Percentiles rank a stretch among this genome's conserved stretches.
Evolutionary conservation across 1,140 invertebrate species (phyloP).

Genomic region (Argopecten irradians): DNA sequence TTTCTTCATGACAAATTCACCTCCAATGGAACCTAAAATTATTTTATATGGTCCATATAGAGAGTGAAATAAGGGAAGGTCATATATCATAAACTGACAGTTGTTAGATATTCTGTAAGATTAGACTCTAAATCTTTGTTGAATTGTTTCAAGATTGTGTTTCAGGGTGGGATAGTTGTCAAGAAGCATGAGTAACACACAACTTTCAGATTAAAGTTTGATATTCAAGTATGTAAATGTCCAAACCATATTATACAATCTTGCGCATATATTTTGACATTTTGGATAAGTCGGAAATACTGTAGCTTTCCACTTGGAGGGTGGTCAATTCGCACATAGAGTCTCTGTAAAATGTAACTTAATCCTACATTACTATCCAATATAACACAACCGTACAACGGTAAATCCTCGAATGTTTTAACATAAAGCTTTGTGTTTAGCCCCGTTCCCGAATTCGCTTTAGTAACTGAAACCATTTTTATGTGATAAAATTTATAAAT

Average conservation of each 20-base stretch:
- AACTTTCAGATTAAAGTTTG: neutral
- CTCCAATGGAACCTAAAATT: neutral
- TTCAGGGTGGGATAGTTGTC: slow-evolving; percentile 20
- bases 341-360: neutral
- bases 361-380: neutral
- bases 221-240: neutral
- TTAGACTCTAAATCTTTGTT: neutral
- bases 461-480: no score
- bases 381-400: neutral
- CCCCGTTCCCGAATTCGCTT: no score
- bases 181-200: neutral
- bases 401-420: no score
- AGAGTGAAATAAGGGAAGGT: neutral
- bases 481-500: no score
- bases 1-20: slow-evolving; percentile 6
- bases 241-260: neutral
- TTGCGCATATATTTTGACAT: neutral
- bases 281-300: neutral
- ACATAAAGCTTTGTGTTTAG: no score
- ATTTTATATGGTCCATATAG: neutral
- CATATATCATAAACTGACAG: neutral
- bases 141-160: neutral
- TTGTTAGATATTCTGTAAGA: neutral
- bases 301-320: neutral
- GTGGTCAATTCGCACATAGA: neutral